Conservation (phyloP, 2,888 invertebrate species). For the Eupithecia inturbata region DNA sequence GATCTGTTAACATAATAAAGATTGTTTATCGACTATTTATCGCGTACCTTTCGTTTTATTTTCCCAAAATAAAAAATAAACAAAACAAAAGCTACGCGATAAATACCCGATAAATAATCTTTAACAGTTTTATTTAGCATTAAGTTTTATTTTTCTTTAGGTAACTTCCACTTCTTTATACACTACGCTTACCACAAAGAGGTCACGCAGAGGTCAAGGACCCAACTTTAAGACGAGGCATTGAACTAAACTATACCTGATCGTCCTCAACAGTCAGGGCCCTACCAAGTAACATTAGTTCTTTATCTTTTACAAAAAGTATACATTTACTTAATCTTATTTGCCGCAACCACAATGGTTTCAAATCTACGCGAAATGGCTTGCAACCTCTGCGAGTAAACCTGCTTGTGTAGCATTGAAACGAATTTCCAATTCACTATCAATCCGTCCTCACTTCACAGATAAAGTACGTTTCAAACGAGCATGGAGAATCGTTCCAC, state of each 20-base stretch:
- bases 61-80: no score
- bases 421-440: conserved; percentile 44
- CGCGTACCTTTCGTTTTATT: no score
- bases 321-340: background rate
- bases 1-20: no score
- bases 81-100: no score
- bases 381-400: background rate
- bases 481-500: conserved; percentile 97
- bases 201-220: background rate
- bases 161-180: background rate
- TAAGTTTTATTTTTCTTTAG: background rate
- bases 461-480: conserved; percentile 96
- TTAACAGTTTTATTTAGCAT: no score
- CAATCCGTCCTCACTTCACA: conserved; percentile 90
- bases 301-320: background rate
- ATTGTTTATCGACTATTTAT: no score
- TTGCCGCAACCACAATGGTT: background rate
- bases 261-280: background rate
- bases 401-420: background rate
- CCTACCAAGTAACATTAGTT: background rate
- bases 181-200: background rate
- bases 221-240: background rate
- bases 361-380: background rate
- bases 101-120: no score
- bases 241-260: background rate